Conservation (phyloP, 64 coral and sea anemone genomes). For the Acropora tenuis region DNA sequence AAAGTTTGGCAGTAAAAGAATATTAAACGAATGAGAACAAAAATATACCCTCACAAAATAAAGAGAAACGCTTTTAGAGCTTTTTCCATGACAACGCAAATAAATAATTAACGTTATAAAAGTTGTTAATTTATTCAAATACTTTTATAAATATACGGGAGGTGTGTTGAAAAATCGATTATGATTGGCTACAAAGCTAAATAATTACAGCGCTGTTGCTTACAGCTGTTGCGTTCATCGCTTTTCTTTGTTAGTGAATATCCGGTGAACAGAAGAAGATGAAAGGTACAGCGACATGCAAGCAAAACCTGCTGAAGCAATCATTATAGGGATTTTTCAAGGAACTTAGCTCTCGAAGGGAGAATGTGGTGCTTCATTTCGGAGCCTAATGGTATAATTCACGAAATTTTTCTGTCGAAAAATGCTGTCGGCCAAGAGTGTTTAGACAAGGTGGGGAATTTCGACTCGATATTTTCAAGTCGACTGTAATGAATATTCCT, state of each 20-base stretch:
- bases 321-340: constrained; percentile 10
- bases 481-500: constrained; percentile 34
- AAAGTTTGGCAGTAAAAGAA: no score
- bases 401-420: constrained; percentile 93
- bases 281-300: not conserved
- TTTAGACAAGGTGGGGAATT: constrained; percentile 92
- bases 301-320: constrained; percentile 7
- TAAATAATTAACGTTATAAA: not conserved
- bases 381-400: constrained; percentile 97
- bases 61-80: no score
- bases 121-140: constrained; percentile 42
- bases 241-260: constrained; percentile 34
- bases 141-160: not conserved
- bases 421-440: constrained; percentile 95
- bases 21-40: no score
- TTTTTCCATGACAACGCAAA: constrained; percentile 21
- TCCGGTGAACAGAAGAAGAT: constrained; percentile 47
- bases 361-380: constrained; percentile 98
- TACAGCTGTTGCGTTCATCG: constrained; percentile 62
- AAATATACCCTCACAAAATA: no score
- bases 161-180: not conserved
- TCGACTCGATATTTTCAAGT: not conserved
- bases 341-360: not conserved
- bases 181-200: constrained; percentile 64
- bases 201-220: constrained; percentile 63